Conservation (phyloP, 2,888 invertebrate genomes). For the Odontothrips loti region DNA sequence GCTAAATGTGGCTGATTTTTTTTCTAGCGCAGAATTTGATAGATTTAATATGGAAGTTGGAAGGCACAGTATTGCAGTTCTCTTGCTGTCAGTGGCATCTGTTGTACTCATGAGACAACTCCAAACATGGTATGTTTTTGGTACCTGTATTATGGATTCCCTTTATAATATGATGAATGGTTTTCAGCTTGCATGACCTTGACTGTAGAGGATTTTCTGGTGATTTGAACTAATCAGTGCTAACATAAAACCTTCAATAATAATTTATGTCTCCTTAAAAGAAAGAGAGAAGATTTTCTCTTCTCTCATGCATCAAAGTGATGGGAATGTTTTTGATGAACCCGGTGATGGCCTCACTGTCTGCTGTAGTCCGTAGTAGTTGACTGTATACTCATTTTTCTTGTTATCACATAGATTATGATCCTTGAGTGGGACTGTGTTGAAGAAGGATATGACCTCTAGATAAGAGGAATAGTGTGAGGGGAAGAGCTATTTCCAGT, state of each 20-base stretch:
- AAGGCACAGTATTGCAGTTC: slow-evolving; percentile 17
- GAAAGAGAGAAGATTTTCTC: no score
- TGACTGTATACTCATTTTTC: no score
- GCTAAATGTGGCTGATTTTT: background rate
- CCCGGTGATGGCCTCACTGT: no score
- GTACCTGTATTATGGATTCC: background rate
- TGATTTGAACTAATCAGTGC: background rate
- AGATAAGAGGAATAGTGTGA: background rate
- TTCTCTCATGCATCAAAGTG: no score
- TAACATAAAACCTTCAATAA: background rate
- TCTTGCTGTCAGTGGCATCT: slow-evolving; percentile 16
- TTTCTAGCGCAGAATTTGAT: slow-evolving; percentile 14
- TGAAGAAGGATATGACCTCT: background rate
- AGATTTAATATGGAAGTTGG: slow-evolving; percentile 11
- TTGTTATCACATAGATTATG: no score
- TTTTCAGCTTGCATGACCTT: background rate
- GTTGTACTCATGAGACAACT: slow-evolving; percentile 15
- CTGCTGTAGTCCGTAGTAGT: no score
- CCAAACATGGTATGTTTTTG: slow-evolving; percentile 4
- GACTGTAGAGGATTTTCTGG: background rate
- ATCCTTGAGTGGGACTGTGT: no score
- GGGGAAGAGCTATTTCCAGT: background rate
- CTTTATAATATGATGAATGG: background rate
- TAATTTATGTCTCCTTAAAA: no score
- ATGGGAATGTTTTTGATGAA: no score